Percentiles rank a stretch among this genome's conserved stretches.
phyloP scores from a whole-genome alignment of 1,140 invertebrate species.

The Pteromalus puparum region DNA sequence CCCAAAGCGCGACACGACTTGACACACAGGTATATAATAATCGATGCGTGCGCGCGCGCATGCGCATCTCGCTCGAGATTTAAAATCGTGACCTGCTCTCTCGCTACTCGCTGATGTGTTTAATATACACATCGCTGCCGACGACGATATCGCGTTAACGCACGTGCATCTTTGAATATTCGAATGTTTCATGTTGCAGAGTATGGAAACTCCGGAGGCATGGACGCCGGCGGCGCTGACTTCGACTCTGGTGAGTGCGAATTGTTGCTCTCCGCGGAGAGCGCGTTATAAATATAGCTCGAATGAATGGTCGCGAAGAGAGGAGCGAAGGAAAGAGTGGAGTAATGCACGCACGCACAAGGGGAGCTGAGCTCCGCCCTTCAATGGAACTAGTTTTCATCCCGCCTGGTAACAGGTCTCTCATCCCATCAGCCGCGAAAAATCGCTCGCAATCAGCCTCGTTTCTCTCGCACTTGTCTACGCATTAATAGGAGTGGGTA shows the following conservation, averaged over 20 bases:
- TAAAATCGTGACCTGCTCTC: background rate
- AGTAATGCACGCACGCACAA: background rate
- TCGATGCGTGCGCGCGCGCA: background rate
- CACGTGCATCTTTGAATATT: too few relatives aligned
- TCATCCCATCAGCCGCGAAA: background rate
- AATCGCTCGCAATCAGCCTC: slow-evolving; percentile 9
- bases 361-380: slow-evolving; percentile 4
- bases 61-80: background rate
- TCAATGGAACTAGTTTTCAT: slow-evolving; percentile 34
- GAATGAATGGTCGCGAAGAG: background rate
- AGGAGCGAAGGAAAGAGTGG: background rate
- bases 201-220: slow-evolving; percentile 72
- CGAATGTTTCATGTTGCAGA: slow-evolving; percentile 62
- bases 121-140: background rate
- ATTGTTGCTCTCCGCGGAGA: background rate
- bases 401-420: slow-evolving; percentile 37
- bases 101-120: too few relatives aligned
- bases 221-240: slow-evolving; percentile 73
- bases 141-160: background rate
- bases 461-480: background rate
- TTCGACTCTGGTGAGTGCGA: slow-evolving; percentile 73
- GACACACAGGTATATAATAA: background rate
- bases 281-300: background rate
- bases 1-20: background rate
- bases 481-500: slow-evolving; percentile 34